Evolutionary conservation across 2,888 invertebrate species (phyloP).

Genomic region (Xanthia icteritia): DNA sequence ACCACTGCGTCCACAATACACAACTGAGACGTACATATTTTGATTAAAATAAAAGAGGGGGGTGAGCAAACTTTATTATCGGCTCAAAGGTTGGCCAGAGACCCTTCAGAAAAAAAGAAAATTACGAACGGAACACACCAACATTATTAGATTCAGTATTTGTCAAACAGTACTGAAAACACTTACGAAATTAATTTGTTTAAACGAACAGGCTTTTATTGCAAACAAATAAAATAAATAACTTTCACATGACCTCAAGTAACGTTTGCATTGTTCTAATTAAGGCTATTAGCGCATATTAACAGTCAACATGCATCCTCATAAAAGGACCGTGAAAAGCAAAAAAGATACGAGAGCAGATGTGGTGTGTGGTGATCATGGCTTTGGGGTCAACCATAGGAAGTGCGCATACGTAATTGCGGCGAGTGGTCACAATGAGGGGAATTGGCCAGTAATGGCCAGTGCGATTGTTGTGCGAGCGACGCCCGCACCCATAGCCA

Average conservation of each 20-base stretch:
- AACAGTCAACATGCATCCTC: slow-evolving; percentile 75
- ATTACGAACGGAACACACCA: slow-evolving; percentile 32
- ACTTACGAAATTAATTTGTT: neutral
- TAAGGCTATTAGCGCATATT: slow-evolving; percentile 72
- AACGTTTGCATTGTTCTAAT: slow-evolving; percentile 70
- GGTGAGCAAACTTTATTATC: slow-evolving; percentile 79
- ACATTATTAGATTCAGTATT: slow-evolving; percentile 31
- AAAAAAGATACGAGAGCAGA: slow-evolving; percentile 79
- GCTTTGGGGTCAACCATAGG: slow-evolving; percentile 84
- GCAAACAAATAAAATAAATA: slow-evolving; percentile 45
- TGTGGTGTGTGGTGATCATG: slow-evolving; percentile 75
- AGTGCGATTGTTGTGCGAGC: slow-evolving; percentile 89
- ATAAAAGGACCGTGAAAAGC: slow-evolving; percentile 69
- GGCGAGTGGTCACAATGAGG: slow-evolving; percentile 89
- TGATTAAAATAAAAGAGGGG: slow-evolving; percentile 80
- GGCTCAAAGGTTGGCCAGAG: slow-evolving; percentile 57
- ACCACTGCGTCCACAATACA: slow-evolving; percentile 71
- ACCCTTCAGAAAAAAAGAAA: slow-evolving; percentile 61
- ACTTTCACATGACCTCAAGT: slow-evolving; percentile 65
- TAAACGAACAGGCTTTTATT: slow-evolving; percentile 16
- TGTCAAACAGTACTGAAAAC: slow-evolving; percentile 5
- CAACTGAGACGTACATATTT: slow-evolving; percentile 67
- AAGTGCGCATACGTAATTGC: slow-evolving; percentile 88
- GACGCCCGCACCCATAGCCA: slow-evolving; percentile 88
- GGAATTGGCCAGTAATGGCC: slow-evolving; percentile 89